Conservation (phyloP, 2,113 vertebrate species). For the Tapirus terrestris region DNA sequence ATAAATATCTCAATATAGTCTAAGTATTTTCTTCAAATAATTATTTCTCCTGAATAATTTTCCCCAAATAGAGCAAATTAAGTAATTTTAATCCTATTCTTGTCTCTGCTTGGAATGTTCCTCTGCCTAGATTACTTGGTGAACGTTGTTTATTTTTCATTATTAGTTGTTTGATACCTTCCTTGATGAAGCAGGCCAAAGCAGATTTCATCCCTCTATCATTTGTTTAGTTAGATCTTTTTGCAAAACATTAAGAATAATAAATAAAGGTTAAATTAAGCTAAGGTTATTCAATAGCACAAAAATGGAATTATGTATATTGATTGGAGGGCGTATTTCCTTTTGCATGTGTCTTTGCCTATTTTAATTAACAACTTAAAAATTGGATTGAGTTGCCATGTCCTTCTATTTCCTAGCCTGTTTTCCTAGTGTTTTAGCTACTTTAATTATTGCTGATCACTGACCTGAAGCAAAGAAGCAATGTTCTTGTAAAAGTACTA, state of each 20-base stretch:
- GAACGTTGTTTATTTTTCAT: not conserved
- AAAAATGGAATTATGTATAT: not conserved
- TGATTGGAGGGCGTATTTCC: not conserved
- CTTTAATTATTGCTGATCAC: conserved; percentile 79
- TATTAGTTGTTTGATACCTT: not conserved
- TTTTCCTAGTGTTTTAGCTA: conserved; percentile 57
- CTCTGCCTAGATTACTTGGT: not conserved
- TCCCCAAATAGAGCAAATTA: not conserved
- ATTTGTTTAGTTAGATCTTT: not conserved
- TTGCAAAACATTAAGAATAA: not conserved
- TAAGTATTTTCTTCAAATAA: not conserved
- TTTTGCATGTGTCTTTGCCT: conserved; percentile 14
- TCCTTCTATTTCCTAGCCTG: conserved; percentile 59
- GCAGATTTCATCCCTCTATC: not conserved
- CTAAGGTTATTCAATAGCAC: not conserved
- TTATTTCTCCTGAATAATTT: not conserved
- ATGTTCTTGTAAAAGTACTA: conserved; percentile 70
- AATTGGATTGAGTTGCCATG: conserved; percentile 41
- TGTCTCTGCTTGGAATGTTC: not conserved
- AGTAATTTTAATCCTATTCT: not conserved
- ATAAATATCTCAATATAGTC: not conserved
- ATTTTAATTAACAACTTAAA: conserved; percentile 75
- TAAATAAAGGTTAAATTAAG: conserved; percentile 39
- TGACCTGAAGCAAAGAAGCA: conserved; percentile 75
- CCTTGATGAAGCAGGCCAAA: not conserved